phyloP scores from a whole-genome alignment of 2,113 vertebrate species.

The Rissa tridactyla region DNA sequence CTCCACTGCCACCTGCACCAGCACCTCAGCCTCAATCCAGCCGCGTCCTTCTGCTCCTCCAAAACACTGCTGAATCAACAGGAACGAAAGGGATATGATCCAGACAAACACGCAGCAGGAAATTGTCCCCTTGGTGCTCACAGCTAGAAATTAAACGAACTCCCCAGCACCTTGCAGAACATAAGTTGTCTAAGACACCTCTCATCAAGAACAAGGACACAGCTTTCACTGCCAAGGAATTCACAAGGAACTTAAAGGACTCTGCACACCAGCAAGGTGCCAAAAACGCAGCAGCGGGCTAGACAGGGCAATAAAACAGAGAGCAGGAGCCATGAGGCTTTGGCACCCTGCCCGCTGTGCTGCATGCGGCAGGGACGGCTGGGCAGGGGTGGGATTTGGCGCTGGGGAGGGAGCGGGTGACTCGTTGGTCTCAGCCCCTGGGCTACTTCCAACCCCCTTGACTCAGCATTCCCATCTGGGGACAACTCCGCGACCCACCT shows the following conservation, averaged over 20 bases:
- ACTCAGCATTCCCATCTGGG: slow-evolving; percentile 18
- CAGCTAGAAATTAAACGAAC: background rate
- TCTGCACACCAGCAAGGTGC: background rate
- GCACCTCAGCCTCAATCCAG: background rate
- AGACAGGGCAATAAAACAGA: background rate
- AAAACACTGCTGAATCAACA: background rate
- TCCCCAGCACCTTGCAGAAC: background rate
- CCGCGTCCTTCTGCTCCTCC: background rate
- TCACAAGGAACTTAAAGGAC: background rate
- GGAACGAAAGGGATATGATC: background rate
- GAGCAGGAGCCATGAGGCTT: background rate
- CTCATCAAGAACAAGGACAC: background rate
- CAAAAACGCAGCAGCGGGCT: background rate
- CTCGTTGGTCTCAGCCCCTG: background rate
- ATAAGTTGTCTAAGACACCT: background rate
- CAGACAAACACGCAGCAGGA: background rate
- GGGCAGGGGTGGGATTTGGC: slow-evolving; percentile 45
- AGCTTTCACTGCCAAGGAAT: background rate
- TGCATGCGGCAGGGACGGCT: fast-evolving
- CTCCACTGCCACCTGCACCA: background rate
- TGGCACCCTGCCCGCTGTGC: background rate
- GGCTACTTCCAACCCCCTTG: background rate
- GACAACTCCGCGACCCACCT: slow-evolving; percentile 71
- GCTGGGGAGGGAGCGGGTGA: background rate
- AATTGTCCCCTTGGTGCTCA: background rate